Conservation (phyloP, 2,113 vertebrate species). For the Thamnophis sirtalis region DNA sequence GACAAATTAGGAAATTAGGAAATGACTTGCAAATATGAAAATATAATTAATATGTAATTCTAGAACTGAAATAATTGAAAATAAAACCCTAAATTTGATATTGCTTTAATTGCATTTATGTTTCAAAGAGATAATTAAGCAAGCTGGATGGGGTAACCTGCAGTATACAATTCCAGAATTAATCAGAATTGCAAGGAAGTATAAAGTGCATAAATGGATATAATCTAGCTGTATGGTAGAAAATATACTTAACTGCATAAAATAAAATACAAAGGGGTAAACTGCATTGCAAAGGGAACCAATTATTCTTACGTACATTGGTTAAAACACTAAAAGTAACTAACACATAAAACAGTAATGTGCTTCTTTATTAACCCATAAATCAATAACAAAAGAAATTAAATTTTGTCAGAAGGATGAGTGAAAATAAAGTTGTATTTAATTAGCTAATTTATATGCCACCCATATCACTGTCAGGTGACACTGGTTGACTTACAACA, state of each 20-base stretch:
- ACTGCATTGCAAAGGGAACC: neutral
- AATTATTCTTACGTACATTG: neutral
- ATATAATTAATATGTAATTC: neutral
- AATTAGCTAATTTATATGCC: too few species aligned
- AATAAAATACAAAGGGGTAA: neutral
- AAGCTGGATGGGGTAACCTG: neutral
- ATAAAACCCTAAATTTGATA: conserved; percentile 30
- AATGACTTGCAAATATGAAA: neutral
- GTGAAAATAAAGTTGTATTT: neutral
- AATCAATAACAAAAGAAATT: neutral
- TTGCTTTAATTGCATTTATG: neutral
- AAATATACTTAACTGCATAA: neutral
- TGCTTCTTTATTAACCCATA: neutral
- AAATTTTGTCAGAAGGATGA: neutral
- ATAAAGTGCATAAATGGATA: conserved; percentile 21
- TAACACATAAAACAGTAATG: neutral
- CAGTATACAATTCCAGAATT: neutral
- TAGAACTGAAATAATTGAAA: conserved; percentile 26
- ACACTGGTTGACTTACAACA: too few species aligned
- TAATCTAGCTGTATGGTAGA: conserved; percentile 26
- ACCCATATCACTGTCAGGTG: too few species aligned
- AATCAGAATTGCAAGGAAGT: conserved; percentile 27
- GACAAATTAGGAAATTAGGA: neutral
- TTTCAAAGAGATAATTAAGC: neutral
- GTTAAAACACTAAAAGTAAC: neutral